phyloP scores from a whole-genome alignment of 2,113 vertebrate species.

The Anhinga anhinga region DNA sequence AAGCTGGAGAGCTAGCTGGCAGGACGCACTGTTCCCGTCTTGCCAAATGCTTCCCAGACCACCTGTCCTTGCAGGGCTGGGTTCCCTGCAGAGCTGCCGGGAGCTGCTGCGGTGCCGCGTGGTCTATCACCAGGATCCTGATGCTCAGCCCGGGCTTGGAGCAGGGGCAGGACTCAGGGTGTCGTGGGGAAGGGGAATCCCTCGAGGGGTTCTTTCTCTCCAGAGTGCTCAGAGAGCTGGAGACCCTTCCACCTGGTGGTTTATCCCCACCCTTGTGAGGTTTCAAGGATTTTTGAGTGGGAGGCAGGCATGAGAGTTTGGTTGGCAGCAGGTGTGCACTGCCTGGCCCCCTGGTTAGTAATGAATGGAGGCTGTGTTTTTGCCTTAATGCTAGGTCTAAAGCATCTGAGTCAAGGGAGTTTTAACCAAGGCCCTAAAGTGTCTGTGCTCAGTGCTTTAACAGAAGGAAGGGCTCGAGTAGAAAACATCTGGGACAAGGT shows the following conservation, averaged over 20 bases:
- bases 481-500: constrained; percentile 7
- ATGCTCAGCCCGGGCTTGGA: not conserved
- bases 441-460: not conserved
- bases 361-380: not conserved
- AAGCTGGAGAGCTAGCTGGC: constrained; percentile 12
- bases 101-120: not conserved
- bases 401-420: not conserved
- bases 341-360: not conserved
- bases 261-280: not conserved
- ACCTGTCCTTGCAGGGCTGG: not conserved
- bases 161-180: not conserved
- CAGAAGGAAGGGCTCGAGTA: not conserved
- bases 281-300: not conserved
- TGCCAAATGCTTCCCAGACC: not conserved
- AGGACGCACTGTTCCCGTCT: not conserved
- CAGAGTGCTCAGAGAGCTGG: not conserved
- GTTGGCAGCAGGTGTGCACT: not conserved
- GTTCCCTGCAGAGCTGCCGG: not conserved
- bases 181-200: not conserved
- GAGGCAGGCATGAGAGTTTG: not conserved
- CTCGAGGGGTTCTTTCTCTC: not conserved
- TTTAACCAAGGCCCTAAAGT: not conserved
- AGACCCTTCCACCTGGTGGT: not conserved
- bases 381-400: not conserved
- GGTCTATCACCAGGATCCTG: rapidly evolving